Evolutionary conservation across 92 coral and sea anemone species (phyloP).

Genomic region (Nematostella vectensis): DNA sequence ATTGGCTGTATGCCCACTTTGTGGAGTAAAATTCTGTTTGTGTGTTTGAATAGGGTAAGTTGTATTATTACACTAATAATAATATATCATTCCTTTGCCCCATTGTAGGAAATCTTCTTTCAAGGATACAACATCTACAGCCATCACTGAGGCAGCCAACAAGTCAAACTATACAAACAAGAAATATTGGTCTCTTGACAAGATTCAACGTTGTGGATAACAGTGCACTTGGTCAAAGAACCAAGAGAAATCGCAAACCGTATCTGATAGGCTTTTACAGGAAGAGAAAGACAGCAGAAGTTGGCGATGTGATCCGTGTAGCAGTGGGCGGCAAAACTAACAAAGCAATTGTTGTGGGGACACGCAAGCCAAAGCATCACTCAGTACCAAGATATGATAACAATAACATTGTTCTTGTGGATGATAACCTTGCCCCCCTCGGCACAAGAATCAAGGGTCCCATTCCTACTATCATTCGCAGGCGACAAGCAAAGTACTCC

Average conservation of each 20-base stretch:
- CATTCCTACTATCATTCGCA: conserved; percentile 76
- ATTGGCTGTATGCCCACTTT: too few relatives aligned
- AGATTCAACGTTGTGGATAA: conserved; percentile 94
- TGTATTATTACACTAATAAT: too few relatives aligned
- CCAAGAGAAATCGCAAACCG: conserved; percentile 78
- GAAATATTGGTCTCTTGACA: conserved; percentile 69
- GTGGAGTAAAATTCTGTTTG: too few relatives aligned
- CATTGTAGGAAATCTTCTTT: too few relatives aligned
- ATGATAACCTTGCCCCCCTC: conserved; percentile 93
- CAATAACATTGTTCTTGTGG: conserved; percentile 83
- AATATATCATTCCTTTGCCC: too few relatives aligned
- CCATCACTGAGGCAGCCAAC: too few relatives aligned
- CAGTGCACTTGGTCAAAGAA: conserved; percentile 83
- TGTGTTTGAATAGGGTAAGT: too few relatives aligned
- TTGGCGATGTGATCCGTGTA: conserved; percentile 92
- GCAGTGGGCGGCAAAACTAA: conserved; percentile 93
- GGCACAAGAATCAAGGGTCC: conserved; percentile 97
- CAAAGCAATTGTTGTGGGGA: conserved; percentile 88
- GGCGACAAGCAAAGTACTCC: conserved; percentile 88
- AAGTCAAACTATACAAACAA: conserved; percentile 46
- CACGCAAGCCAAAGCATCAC: conserved; percentile 87
- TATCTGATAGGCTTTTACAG: conserved; percentile 93
- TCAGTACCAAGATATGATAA: conserved; percentile 94
- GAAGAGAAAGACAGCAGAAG: conserved; percentile 90
- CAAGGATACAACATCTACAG: too few relatives aligned